Conservation (phyloP, 2,888 invertebrate species). For the Cosmorhoe ocellata region DNA sequence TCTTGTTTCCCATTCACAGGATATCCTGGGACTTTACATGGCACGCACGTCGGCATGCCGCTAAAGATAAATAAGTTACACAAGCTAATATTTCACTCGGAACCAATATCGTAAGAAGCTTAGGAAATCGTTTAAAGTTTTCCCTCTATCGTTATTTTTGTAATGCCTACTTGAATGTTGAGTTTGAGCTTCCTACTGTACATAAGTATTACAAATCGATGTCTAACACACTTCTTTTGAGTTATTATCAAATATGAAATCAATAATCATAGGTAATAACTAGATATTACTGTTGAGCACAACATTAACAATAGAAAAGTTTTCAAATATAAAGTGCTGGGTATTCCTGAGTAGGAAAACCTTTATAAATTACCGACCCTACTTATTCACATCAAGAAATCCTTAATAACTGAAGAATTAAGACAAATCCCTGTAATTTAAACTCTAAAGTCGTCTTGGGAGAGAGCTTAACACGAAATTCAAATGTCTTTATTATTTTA, state of each 20-base stretch:
- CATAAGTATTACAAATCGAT: no score
- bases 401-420: constrained; percentile 25
- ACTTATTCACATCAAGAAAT: constrained; percentile 19
- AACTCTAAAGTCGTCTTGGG: constrained; percentile 28
- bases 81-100: constrained; percentile 33
- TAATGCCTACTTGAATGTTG: constrained; percentile 21
- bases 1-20: constrained; percentile 23
- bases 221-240: no score
- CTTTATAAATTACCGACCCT: constrained; percentile 5
- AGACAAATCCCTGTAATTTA: constrained; percentile 30
- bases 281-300: no score
- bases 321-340: no score
- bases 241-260: no score
- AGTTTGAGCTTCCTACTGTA: neutral
- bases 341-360: neutral
- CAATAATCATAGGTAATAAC: no score
- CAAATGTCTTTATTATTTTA: constrained; percentile 34
- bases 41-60: constrained; percentile 29
- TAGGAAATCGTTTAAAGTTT: constrained; percentile 26
- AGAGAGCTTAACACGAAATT: constrained; percentile 31
- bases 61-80: constrained; percentile 32
- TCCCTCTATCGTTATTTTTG: constrained; percentile 21
- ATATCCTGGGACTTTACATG: constrained; percentile 24
- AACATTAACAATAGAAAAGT: no score
- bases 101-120: constrained; percentile 35